Evolutionary conservation across 2,113 vertebrate genomes (phyloP).

Genomic region (Guaruba guarouba): DNA sequence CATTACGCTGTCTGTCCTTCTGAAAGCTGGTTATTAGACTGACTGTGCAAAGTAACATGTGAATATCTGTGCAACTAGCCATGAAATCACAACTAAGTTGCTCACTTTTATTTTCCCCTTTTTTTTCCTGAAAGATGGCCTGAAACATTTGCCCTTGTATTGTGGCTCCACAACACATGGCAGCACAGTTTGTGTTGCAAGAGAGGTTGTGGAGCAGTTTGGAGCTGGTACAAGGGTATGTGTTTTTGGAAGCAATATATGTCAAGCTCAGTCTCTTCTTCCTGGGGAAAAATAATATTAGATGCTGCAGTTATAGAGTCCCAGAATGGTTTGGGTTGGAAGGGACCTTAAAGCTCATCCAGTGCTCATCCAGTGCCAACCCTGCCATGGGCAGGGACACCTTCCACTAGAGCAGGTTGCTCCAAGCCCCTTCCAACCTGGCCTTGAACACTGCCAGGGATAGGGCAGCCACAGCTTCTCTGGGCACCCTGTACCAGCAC

Average conservation of each 20-base stretch:
- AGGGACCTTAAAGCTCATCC: background rate
- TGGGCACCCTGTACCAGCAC: background rate
- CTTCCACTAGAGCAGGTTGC: background rate
- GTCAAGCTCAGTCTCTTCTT: background rate
- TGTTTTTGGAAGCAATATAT: background rate
- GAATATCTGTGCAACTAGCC: constrained; percentile 72
- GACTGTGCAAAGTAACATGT: constrained; percentile 66
- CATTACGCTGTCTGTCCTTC: constrained; percentile 79
- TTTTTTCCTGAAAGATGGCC: background rate
- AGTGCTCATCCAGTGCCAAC: background rate
- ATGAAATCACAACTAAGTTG: constrained; percentile 67
- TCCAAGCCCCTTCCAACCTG: background rate
- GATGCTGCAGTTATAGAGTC: background rate
- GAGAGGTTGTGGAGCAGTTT: fast-evolving
- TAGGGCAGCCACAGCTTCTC: background rate
- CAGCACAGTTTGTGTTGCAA: fast-evolving
- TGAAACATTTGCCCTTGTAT: background rate
- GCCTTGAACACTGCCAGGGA: background rate
- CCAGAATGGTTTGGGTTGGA: background rate
- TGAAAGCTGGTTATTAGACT: constrained; percentile 77
- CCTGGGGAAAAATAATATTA: background rate
- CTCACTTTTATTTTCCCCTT: background rate
- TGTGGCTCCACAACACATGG: fast-evolving
- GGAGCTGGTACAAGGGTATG: background rate
- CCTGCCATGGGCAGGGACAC: background rate